Evolutionary conservation across 2,888 invertebrate genomes (phyloP).

Genomic region (Volucella zonaria): DNA sequence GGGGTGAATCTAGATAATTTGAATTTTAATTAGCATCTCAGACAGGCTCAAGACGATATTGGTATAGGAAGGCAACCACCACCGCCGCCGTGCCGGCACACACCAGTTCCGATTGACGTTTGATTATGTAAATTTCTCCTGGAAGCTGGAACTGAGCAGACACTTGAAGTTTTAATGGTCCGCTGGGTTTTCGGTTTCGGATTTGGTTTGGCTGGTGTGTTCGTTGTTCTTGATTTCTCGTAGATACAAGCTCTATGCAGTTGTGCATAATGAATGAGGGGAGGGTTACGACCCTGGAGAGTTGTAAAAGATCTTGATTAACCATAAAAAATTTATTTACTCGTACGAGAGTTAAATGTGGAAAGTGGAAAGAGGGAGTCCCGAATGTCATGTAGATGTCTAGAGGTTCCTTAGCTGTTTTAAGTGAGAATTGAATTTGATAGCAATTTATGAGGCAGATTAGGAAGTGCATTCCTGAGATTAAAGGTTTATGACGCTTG

Average conservation of each 20-base stretch:
- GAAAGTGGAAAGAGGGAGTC: no score
- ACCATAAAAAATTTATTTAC: conserved; percentile 41
- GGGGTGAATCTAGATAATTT: conserved; percentile 42
- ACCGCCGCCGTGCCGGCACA: conserved; percentile 12
- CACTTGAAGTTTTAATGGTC: conserved; percentile 25
- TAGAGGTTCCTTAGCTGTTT: no score
- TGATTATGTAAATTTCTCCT: conserved; percentile 63
- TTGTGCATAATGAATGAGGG: conserved; percentile 49
- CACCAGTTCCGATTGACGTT: conserved; percentile 54
- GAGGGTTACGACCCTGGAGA: conserved; percentile 56
- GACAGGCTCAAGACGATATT: background rate
- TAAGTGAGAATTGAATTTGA: no score
- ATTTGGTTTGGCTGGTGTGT: background rate
- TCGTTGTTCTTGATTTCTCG: conserved; percentile 18
- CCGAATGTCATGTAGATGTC: no score
- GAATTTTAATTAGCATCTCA: conserved; percentile 49
- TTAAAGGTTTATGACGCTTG: no score
- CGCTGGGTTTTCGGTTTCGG: conserved; percentile 5
- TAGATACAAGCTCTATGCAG: background rate
- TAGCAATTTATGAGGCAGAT: no score
- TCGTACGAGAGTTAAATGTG: no score
- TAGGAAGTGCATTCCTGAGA: no score
- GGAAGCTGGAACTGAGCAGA: conserved; percentile 15
- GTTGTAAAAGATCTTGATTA: conserved; percentile 57
- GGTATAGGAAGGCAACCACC: background rate